Conservation (phyloP, 2,113 vertebrate genomes). For the Phoenicopterus ruber region DNA sequence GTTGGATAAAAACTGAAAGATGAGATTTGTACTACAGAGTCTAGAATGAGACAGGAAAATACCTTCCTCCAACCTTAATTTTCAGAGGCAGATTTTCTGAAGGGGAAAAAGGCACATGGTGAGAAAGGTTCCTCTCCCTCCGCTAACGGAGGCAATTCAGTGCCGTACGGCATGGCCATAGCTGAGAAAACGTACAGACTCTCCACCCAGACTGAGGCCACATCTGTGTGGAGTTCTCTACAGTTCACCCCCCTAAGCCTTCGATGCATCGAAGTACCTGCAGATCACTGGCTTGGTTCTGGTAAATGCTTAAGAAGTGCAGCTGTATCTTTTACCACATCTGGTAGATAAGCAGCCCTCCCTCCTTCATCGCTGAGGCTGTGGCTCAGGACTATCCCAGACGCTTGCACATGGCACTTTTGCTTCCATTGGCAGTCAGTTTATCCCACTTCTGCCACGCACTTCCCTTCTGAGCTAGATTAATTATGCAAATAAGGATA, state of each 20-base stretch:
- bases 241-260: not conserved
- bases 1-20: not conserved
- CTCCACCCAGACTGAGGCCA: not conserved
- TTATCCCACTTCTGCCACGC: not conserved
- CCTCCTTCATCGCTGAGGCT: not conserved
- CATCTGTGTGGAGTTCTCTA: not conserved
- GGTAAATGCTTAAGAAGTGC: not conserved
- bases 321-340: not conserved
- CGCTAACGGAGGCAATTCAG: rapidly evolving
- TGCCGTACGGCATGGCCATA: rapidly evolving
- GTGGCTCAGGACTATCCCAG: not conserved
- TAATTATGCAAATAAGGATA: not conserved
- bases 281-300: not conserved
- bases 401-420: rapidly evolving
- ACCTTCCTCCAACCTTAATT: not conserved
- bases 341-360: not conserved
- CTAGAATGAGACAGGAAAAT: not conserved
- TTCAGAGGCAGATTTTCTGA: not conserved
- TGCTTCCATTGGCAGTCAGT: not conserved
- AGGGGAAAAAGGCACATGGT: not conserved
- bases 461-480: not conserved
- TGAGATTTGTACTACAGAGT: not conserved
- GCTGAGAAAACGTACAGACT: not conserved
- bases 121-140: not conserved
- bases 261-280: not conserved